Conservation (phyloP, 2,797 vertebrate genomes). For the Mormyrus proboscirostris region DNA sequence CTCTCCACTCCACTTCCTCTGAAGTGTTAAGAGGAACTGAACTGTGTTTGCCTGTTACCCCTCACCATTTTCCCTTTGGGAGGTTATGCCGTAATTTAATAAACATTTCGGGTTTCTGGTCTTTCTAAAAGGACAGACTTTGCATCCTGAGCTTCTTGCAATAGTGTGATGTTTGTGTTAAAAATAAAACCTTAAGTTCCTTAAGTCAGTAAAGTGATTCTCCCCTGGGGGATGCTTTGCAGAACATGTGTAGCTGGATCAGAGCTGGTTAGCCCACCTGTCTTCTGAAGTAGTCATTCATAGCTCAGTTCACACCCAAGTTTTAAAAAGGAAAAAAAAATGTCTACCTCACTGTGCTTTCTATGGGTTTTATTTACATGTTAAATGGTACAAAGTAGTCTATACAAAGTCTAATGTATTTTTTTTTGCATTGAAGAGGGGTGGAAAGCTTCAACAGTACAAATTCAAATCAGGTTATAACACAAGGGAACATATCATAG, state of each 20-base stretch:
- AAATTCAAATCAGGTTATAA: not conserved
- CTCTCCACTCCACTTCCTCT: not conserved
- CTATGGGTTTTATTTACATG: not conserved
- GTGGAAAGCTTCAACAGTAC: not conserved
- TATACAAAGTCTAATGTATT: conserved; percentile 4
- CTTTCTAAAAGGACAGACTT: not conserved
- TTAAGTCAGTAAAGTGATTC: not conserved
- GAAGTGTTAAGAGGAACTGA: not conserved
- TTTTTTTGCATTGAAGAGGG: not conserved
- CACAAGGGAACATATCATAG: not conserved
- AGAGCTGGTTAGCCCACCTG: not conserved
- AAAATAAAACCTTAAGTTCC: not conserved
- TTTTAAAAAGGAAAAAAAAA: not conserved
- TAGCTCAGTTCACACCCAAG: not conserved
- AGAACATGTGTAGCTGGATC: not conserved
- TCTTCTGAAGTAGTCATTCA: not conserved
- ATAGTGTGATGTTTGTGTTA: not conserved
- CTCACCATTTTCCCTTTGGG: not conserved
- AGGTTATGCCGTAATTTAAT: not conserved
- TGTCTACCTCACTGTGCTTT: not conserved
- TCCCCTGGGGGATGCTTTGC: not conserved
- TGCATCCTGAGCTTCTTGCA: not conserved
- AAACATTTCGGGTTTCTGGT: not conserved
- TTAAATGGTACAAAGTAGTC: not conserved
- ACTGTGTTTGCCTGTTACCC: not conserved